Percentiles rank a stretch among this genome's conserved stretches.
These are phyloP conservation scores for Daboia siamensis DNA, from an alignment of 2,113 vertebrate species.

Conservation along the genomic window DNA sequence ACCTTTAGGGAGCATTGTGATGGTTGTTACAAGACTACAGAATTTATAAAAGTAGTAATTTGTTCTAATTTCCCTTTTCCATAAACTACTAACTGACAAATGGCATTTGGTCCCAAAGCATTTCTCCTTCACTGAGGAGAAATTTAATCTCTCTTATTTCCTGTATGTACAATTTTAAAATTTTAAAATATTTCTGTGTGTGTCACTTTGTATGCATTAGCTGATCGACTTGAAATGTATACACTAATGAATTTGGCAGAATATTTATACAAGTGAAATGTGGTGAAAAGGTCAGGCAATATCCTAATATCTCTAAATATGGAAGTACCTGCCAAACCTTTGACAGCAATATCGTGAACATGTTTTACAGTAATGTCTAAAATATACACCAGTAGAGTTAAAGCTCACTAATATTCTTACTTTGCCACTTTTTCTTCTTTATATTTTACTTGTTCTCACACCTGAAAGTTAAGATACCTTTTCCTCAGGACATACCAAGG, in stretches of 20 bases:
- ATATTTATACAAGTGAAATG: conserved; percentile 31
- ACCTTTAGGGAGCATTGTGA: neutral
- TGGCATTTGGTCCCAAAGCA: neutral
- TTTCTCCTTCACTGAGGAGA: neutral
- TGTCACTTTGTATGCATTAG: conserved; percentile 33
- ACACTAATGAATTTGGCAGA: conserved; percentile 27
- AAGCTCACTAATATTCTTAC: neutral
- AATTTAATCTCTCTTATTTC: conserved; percentile 5
- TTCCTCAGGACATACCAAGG: neutral
- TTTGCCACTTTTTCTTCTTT: neutral
- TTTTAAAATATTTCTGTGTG: neutral
- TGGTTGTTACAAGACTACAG: neutral
- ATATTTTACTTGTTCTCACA: neutral
- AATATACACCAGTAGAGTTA: neutral
- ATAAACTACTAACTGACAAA: neutral
- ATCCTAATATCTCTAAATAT: conserved; percentile 26
- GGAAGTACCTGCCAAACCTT: conserved; percentile 26
- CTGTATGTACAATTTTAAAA: neutral
- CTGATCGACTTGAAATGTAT: conserved; percentile 16
- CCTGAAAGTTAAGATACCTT: neutral
- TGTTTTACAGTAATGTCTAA: neutral
- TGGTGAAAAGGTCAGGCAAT: conserved; percentile 32
- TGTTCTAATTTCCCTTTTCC: neutral
- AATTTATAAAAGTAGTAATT: conserved; percentile 3
- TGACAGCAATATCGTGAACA: neutral